Evolutionary conservation across 2,888 invertebrate genomes (phyloP), one percentile per base, ranked within the genome.

Genomic region (Acanthosepion lycidas): DNA sequence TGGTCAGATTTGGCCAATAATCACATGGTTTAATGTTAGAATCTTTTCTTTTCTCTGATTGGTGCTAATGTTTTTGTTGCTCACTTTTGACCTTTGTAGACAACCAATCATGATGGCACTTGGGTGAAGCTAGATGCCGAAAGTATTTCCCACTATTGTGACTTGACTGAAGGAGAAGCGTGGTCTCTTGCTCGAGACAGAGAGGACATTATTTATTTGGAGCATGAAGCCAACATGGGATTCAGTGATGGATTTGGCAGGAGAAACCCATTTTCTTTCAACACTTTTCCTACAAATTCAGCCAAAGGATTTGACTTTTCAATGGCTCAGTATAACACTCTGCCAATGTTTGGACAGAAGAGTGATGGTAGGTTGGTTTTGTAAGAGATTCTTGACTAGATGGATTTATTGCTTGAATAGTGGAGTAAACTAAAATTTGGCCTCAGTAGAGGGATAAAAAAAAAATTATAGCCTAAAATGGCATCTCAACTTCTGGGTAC

Each of bases 101-200:
- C 99, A 96, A 98, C 98, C 96, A 99, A 99, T 97, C 99, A 98
- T 96, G 99, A 99, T 97, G 99, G 99, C 0, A 98, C 99, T 1
- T 99, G 99, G 99, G 98, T 99, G 94, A 98, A 99, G 51, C 98
- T 99, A 95, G 99, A 98, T 95, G 98, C 98, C 0, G 99, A 99
- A 95, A 97, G 97, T 93, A 98, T 98, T 94, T 98, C 98, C 95
- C 98, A 98, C 96, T 98, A 98, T 97, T 98, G 98, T 96, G 98
- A 98, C 96, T 98, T 98, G 95, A 98, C 98, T 94, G 98, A 98
- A 91, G 98, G 98, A 0, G 98, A 98, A 96, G 98, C 98, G 4
- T 98, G 98, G 98, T 98, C 98, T 0, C 97, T 98, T 94, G 98
- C 98, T 1, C 98, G 98, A 94, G 98, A 98, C 95, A 98, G 98